Conservation (phyloP, 2,797 vertebrate species). For the Eulemur mongoz region DNA sequence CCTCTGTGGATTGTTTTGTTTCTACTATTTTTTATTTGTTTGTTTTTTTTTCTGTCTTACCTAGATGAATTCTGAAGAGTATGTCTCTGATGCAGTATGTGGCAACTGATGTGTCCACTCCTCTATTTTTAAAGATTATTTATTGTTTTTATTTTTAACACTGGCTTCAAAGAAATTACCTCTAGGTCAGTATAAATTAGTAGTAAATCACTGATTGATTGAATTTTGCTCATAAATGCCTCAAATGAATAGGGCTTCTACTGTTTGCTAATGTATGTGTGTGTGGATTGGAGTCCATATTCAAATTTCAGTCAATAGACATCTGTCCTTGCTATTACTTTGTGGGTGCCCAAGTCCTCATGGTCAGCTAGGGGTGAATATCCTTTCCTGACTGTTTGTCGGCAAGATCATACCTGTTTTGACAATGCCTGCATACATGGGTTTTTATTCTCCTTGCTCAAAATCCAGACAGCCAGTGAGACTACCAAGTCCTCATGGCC, state of each 20-base stretch:
- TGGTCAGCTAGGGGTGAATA: neutral
- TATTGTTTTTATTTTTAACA: neutral
- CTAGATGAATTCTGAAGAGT: neutral
- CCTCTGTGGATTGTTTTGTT: neutral
- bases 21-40: neutral
- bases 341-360: neutral
- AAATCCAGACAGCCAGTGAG: neutral
- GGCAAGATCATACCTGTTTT: neutral
- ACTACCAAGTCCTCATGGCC: neutral
- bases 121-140: neutral
- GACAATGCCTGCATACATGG: neutral
- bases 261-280: neutral
- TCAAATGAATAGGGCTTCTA: neutral
- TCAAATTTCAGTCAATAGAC: neutral
- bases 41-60: neutral
- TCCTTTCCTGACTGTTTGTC: neutral
- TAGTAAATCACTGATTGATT: neutral
- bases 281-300: neutral
- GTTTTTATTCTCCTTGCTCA: neutral
- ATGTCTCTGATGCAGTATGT: neutral
- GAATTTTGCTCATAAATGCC: neutral
- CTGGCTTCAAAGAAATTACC: neutral
- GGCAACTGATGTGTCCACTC: neutral
- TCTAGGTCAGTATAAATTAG: neutral
- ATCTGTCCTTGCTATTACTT: neutral